Conservation (phyloP, 1,140 invertebrate species). For the Ridgeia piscesae region DNA sequence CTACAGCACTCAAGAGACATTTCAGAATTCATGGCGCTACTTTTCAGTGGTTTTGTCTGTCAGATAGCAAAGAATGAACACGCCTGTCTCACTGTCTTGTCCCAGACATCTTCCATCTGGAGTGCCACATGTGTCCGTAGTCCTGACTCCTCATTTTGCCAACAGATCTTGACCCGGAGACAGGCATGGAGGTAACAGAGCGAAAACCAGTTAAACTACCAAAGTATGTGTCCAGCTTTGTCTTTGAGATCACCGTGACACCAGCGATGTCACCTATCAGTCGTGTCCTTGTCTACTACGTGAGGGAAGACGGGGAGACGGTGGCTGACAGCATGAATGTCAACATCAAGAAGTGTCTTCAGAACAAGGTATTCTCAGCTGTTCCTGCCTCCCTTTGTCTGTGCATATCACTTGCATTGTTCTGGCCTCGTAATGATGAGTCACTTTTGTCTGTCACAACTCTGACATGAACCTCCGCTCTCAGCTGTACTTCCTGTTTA, state of each 20-base stretch:
- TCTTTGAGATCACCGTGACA: slow-evolving; percentile 37
- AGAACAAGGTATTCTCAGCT: slow-evolving; percentile 59
- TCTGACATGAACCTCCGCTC: too few relatives aligned
- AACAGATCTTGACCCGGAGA: not conserved
- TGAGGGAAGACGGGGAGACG: slow-evolving; percentile 72
- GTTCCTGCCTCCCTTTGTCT: not conserved
- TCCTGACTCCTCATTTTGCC: not conserved
- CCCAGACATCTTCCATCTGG: too few relatives aligned
- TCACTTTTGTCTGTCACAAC: too few relatives aligned
- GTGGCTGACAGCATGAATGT: slow-evolving; percentile 64
- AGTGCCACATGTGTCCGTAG: too few relatives aligned
- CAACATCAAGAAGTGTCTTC: slow-evolving; percentile 62
- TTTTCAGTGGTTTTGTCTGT: too few relatives aligned
- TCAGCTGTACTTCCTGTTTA: too few relatives aligned
- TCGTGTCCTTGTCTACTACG: slow-evolving; percentile 72
- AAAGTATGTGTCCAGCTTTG: not conserved
- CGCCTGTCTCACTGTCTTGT: too few relatives aligned
- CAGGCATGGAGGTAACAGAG: not conserved
- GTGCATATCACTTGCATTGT: too few relatives aligned
- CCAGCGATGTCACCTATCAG: slow-evolving; percentile 42
- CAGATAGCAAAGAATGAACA: too few relatives aligned
- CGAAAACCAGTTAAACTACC: not conserved
- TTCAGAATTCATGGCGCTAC: too few relatives aligned
- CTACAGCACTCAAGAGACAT: too few relatives aligned
- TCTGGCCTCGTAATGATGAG: too few relatives aligned